These are phyloP conservation scores for Chesias legatella DNA, from an alignment of 2,888 invertebrate species.

Conservation along the genomic window DNA sequence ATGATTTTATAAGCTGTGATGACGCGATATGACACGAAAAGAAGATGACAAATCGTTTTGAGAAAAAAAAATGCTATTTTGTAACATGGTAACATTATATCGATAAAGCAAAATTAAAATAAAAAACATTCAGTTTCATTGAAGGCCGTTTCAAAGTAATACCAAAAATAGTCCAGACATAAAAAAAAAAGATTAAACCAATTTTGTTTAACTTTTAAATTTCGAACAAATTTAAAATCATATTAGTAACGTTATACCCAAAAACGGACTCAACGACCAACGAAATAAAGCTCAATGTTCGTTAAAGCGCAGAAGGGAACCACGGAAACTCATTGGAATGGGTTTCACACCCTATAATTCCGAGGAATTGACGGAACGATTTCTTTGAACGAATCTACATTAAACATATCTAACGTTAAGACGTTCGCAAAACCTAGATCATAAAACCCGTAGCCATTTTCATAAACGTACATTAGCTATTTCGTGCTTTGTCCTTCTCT, in stretches of 20 bases:
- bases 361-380: slow-evolving; percentile 27
- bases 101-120: slow-evolving; percentile 2
- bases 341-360: slow-evolving; percentile 33
- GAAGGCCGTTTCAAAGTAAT: background rate
- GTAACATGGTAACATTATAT: no score
- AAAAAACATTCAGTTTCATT: slow-evolving; percentile 1
- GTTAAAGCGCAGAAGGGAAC: slow-evolving; percentile 24
- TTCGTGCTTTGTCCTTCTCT: no score
- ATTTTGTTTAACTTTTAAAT: slow-evolving; percentile 25
- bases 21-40: no score
- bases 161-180: slow-evolving; percentile 4
- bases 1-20: no score
- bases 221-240: slow-evolving; percentile 26
- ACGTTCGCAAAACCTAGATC: background rate
- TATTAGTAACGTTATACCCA: slow-evolving; percentile 6
- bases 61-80: no score
- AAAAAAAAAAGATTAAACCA: slow-evolving; percentile 15
- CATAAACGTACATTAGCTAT: no score
- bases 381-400: slow-evolving; percentile 29
- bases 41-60: no score
- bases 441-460: no score
- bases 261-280: slow-evolving; percentile 1
- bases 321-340: slow-evolving; percentile 40
- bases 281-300: slow-evolving; percentile 28
- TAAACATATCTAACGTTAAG: background rate